Evolutionary conservation across 2,113 vertebrate species (phyloP).

Genomic region (Cnemophilus loriae): DNA sequence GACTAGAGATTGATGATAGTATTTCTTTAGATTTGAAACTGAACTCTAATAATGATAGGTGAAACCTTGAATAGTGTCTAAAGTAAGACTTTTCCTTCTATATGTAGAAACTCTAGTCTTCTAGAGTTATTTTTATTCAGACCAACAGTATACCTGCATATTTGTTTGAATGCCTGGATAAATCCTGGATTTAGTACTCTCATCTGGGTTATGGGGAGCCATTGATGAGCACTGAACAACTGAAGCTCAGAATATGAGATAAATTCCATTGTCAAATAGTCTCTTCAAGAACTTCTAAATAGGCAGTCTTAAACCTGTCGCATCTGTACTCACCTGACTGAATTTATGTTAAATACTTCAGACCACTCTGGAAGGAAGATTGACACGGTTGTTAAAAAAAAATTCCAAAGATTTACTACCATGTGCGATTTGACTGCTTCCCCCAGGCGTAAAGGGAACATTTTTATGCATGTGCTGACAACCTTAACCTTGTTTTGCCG

Average conservation of each 20-base stretch:
- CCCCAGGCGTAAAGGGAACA: not conserved
- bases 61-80: not conserved
- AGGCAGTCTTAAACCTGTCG: not conserved
- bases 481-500: conserved; percentile 53
- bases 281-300: not conserved
- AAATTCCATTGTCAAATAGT: not conserved
- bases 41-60: not conserved
- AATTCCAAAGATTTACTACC: not conserved
- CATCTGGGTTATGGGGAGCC: not conserved
- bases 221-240: not conserved
- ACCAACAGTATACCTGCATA: not conserved
- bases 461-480: conserved; percentile 56
- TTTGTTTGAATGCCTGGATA: not conserved
- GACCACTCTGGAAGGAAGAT: not conserved
- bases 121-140: not conserved
- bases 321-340: not conserved
- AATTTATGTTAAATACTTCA: not conserved
- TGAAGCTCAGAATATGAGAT: not conserved
- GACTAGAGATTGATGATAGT: not conserved
- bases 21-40: not conserved
- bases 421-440: not conserved
- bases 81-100: not conserved
- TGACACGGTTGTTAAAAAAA: not conserved
- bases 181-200: not conserved
- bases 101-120: not conserved